Percentiles rank a stretch among this genome's conserved stretches.
Conservation (phyloP, 2,797 vertebrate genomes). For the Esox lucius region DNA sequence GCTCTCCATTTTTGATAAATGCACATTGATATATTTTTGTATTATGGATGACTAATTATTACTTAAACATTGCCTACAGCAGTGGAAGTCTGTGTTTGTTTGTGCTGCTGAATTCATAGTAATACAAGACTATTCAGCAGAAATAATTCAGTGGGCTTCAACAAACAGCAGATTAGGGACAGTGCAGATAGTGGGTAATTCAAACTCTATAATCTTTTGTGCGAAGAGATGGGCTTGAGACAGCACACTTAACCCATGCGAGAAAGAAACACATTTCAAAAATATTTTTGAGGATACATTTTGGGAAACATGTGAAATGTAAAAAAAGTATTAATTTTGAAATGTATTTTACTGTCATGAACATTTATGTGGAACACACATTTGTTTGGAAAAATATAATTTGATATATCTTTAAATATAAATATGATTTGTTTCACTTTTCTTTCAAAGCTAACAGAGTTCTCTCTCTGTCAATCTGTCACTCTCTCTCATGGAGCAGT, state of each 20-base stretch:
- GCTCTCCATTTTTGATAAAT: neutral
- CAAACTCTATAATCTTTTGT: neutral
- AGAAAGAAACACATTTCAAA: no score
- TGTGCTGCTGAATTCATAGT: neutral
- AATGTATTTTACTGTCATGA: no score
- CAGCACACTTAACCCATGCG: neutral
- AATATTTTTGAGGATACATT: no score
- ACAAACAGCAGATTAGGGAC: neutral
- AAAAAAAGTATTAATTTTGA: neutral
- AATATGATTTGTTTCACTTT: no score
- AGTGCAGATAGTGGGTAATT: neutral
- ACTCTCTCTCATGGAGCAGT: neutral
- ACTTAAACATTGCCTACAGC: neutral
- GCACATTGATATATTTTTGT: neutral
- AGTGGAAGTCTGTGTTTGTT: neutral
- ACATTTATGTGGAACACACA: no score
- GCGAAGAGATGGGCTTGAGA: neutral
- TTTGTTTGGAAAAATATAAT: no score
- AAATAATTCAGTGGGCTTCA: constrained; percentile 1
- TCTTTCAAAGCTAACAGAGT: no score
- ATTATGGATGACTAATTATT: neutral
- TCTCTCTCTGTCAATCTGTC: constrained; percentile 10
- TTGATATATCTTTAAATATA: no score
- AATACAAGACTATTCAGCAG: neutral
- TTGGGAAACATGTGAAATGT: neutral